phyloP scores from a whole-genome alignment of 2,797 vertebrate species.

The Enteromius afrohamiltoni region DNA sequence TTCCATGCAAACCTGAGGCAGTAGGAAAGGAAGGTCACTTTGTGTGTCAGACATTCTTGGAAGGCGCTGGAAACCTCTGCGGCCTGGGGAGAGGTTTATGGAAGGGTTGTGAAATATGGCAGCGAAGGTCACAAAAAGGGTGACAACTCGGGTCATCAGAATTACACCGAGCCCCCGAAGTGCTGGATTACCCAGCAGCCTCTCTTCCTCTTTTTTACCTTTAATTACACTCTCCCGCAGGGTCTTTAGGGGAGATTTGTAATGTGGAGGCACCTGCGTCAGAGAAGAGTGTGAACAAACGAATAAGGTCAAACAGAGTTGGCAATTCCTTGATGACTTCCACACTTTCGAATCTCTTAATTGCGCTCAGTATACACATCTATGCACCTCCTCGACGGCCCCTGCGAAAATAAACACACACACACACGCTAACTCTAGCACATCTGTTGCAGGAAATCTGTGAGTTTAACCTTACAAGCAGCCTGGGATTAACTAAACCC shows the following conservation, averaged over 20 bases:
- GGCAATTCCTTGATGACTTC: slow-evolving; percentile 22
- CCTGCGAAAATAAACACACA: slow-evolving; percentile 43
- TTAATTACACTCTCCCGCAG: slow-evolving; percentile 1
- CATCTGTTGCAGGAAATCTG: slow-evolving; percentile 68
- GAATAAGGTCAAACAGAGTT: slow-evolving; percentile 20
- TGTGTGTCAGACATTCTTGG: slow-evolving; percentile 51
- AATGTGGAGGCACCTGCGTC: slow-evolving; percentile 31
- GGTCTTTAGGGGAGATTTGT: neutral
- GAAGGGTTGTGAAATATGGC: slow-evolving; percentile 58
- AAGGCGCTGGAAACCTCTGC: slow-evolving; percentile 48
- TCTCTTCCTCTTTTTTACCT: neutral
- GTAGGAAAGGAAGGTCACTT: slow-evolving; percentile 48
- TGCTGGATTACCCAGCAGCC: slow-evolving; percentile 64
- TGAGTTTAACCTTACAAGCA: slow-evolving; percentile 71
- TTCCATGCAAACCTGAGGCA: slow-evolving; percentile 48
- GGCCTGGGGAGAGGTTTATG: slow-evolving; percentile 56
- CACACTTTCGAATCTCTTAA: slow-evolving; percentile 34
- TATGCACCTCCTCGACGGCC: slow-evolving; percentile 8
- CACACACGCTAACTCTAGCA: slow-evolving; percentile 56
- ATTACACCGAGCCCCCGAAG: slow-evolving; percentile 70
- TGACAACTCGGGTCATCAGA: slow-evolving; percentile 64
- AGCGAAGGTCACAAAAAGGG: slow-evolving; percentile 48
- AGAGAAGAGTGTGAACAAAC: slow-evolving; percentile 22
- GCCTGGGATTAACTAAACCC: slow-evolving; percentile 67
- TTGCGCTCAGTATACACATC: neutral